Evolutionary conservation across 2,113 vertebrate species (phyloP).

Genomic region (Cacatua alba): DNA sequence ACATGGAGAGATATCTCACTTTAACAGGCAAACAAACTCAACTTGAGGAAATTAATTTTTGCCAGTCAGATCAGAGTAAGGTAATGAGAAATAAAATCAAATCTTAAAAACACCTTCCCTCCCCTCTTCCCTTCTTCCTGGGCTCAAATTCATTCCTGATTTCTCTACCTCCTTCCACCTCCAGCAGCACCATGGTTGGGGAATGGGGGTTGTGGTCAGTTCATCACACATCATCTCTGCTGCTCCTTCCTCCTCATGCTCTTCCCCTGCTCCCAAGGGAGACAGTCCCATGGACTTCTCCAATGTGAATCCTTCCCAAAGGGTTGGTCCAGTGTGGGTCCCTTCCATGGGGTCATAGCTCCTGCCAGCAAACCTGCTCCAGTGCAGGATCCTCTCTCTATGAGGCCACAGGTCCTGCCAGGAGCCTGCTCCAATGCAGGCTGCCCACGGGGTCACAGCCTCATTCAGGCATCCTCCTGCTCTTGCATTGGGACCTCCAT

Average conservation of each 20-base stretch:
- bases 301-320: rapidly evolving
- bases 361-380: not conserved
- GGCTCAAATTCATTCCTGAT: not conserved
- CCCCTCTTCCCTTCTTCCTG: not conserved
- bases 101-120: not conserved
- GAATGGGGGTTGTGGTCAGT: not conserved
- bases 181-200: rapidly evolving
- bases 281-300: not conserved
- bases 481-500: not conserved
- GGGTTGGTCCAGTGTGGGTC: rapidly evolving
- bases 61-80: not conserved
- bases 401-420: not conserved
- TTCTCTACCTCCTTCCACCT: not conserved
- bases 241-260: not conserved
- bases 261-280: not conserved
- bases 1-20: not conserved
- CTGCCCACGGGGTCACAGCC: not conserved
- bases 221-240: not conserved
- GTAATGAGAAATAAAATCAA: not conserved
- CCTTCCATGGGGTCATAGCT: not conserved
- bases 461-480: not conserved
- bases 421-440: not conserved
- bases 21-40: not conserved
- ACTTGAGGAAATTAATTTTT: not conserved
- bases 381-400: rapidly evolving